A percentile compares a stretch with the other conserved stretches of the same genome.
Conservation (phyloP, 30 jellyfish, hydroid and myxozoan genomes). For the Mastigias papua region DNA sequence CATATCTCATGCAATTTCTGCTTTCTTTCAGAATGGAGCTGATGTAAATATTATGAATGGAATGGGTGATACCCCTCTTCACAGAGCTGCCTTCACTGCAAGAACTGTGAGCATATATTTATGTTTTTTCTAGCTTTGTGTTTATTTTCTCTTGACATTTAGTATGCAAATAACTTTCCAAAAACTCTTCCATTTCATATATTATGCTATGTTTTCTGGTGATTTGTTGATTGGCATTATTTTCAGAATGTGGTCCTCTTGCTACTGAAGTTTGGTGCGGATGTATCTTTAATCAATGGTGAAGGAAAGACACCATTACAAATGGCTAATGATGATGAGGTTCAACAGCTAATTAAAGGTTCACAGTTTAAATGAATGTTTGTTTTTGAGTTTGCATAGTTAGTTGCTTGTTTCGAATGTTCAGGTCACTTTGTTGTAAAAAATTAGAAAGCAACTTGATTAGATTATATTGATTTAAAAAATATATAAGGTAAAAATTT, state of each 20-base stretch:
- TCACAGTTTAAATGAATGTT: background rate
- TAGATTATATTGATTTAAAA: no score
- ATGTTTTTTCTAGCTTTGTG: no score
- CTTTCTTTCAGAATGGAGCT: conserved; percentile 77
- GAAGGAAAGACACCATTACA: conserved; percentile 99
- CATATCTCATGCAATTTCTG: background rate
- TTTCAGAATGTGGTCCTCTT: conserved; percentile 91
- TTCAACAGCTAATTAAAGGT: conserved; percentile 83
- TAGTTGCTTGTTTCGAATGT: no score
- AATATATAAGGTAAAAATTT: no score
- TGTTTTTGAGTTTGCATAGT: no score
- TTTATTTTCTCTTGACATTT: no score
- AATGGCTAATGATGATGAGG: conserved; percentile 96
- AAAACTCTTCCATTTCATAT: no score
- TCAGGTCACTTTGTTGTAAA: no score
- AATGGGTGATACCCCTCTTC: conserved; percentile 99
- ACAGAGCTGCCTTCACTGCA: conserved; percentile 99
- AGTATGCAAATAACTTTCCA: no score
- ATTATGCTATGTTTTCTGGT: no score
- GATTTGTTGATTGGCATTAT: background rate
- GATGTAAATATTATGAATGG: conserved; percentile 95
- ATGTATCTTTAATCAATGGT: conserved; percentile 95
- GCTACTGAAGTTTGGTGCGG: conserved; percentile 87
- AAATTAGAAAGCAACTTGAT: no score
- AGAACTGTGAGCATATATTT: conserved; percentile 93